Evolutionary conservation across 2,888 invertebrate species (phyloP), one percentile per base, ranked within the genome.

Genomic region (Abscondita cerata): DNA sequence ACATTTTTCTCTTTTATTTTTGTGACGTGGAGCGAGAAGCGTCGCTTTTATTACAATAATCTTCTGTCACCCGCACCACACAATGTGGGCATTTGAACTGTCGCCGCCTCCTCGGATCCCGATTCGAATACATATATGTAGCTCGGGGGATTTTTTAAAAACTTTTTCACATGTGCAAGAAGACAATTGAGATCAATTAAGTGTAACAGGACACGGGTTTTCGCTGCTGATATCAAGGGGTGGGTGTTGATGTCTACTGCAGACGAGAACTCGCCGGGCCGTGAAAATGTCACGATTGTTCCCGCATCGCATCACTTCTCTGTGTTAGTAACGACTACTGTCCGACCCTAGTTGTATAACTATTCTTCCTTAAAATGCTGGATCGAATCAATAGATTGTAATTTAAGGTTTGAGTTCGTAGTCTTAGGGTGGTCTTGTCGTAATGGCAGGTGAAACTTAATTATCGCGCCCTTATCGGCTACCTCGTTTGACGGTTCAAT

Each of bases 181-280:
- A 48, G 50, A 60, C 53, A 47, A 20, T 50, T 36, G 57, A 47
- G 54, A 58, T 53, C 59, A 62, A 62, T 62, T 62, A 62, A 55
- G 62, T 58, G 58, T 48, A 55, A 46, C 52, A 44, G 64, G 63
- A 54, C 46, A 53, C 56, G 56, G 52, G 64, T 57, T 64, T n/a
- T n/a, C n/a, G n/a, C n/a, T 48, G 18, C 51, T 41, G 52, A 61
- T 55, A 55, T 64, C 54, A 46, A 50, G 52, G 59, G 70, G 70
- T 70, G n/a, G n/a, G 70, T 70, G 68, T 70, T 66, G 66, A 70
- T 70, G 70, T 70, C 70, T 64, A 60, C 65, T 65, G 66, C 68
- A 69, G 70, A 66, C 68, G 68, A n/a, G n/a, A 62, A 65, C 56
- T 62, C 70, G 65, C 59, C 62, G 63, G 68, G 54, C 67, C 70